These are phyloP conservation scores for Phalacrocorax carbo DNA, from an alignment of 2,113 vertebrate species.

Conservation along the genomic window DNA sequence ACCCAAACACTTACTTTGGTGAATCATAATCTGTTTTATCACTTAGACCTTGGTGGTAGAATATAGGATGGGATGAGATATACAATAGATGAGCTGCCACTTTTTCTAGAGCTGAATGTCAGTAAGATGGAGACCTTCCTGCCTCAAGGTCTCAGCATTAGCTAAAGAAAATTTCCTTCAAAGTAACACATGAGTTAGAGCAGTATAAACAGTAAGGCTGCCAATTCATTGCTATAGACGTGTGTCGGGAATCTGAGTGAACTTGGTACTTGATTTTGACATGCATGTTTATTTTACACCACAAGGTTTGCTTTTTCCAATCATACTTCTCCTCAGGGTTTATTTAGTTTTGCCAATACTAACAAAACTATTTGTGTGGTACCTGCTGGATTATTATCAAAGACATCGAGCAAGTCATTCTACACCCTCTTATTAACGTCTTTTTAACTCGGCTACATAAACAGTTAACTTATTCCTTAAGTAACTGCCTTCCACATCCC, in stretches of 20 bases:
- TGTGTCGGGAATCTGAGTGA: slow-evolving; percentile 44
- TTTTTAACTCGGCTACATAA: slow-evolving; percentile 67
- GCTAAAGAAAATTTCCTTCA: slow-evolving; percentile 33
- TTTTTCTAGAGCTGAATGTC: slow-evolving; percentile 12
- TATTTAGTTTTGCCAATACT: slow-evolving; percentile 60
- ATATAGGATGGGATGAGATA: background rate
- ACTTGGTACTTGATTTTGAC: slow-evolving; percentile 61
- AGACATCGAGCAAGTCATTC: slow-evolving; percentile 61
- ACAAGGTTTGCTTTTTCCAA: slow-evolving; percentile 54
- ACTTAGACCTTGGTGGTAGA: background rate
- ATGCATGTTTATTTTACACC: slow-evolving; percentile 53
- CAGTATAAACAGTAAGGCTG: slow-evolving; percentile 51
- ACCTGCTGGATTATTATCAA: slow-evolving; percentile 64
- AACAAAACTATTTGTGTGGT: slow-evolving; percentile 60
- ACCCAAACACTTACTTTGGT: background rate
- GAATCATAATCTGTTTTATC: background rate
- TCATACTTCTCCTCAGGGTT: slow-evolving; percentile 50
- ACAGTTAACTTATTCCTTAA: slow-evolving; percentile 47
- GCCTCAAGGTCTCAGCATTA: slow-evolving; percentile 36
- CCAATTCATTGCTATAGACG: slow-evolving; percentile 52
- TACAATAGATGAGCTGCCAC: slow-evolving; percentile 23
- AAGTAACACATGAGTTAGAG: slow-evolving; percentile 51
- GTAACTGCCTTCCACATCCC: slow-evolving; percentile 47
- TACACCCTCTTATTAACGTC: slow-evolving; percentile 59
- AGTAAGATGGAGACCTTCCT: slow-evolving; percentile 32